Evolutionary conservation across 2,888 invertebrate genomes (phyloP), one percentile per base, ranked within the genome.

Genomic region (Agriopis aurantiaria): DNA sequence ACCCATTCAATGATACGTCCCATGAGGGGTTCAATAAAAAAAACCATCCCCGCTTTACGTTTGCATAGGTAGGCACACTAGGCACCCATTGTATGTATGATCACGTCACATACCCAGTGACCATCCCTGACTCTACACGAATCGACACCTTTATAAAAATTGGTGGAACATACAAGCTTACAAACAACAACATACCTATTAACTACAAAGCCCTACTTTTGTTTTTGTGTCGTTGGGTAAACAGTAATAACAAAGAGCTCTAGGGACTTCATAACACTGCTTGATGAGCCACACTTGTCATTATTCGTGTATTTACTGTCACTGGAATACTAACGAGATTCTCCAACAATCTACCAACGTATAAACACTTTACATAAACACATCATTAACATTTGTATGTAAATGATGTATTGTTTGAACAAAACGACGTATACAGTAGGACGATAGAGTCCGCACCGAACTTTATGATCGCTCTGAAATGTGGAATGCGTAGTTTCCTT

Each of bases 401-500:
- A 61, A 67, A 67, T 61, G 55, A 56, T 8, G 55, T 43, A 67
- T 67, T 67, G 66, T 67, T 61, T 12, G 45, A 17, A 46, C 46
- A 59, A 53, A 56, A 48, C 51, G n/a, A 40, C 3, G 40, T 48
- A 12, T 9, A 51, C 17, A 51, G 51, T 48, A 17, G 17, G n/a
- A 8, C 17, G 51, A n/a, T 51, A 17, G 14, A 51, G 8, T 51
- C 12, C 51, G 51, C 14, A 9, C 14, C 51, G 17, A 49, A 51
- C 51, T 7, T 9, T 14, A 51, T n/a, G 51, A 51, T 51, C 51
- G 51, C 51, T 51, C 17, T 17, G 14, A 17, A 48, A 12, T 48
- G 48, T 48, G 9, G 8, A 33, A 33, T 33, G 33, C 33, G 33
- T 33, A 3, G 33, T 33, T 33, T 3, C 33, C 5, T 33, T 33